Evolutionary conservation across 2,888 invertebrate species (phyloP).

Genomic region (Caenorhabditis uteleia): DNA sequence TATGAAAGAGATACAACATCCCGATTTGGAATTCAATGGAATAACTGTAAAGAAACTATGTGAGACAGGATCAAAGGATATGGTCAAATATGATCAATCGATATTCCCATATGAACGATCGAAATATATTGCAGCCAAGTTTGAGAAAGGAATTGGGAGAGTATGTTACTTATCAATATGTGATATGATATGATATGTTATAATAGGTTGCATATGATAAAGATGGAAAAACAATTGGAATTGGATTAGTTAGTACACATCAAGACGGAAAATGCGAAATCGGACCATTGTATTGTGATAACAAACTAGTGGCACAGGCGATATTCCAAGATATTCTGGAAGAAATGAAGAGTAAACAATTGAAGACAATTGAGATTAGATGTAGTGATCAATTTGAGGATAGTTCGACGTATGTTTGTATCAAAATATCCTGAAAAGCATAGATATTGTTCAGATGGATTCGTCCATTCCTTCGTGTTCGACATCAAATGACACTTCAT

Average conservation of each 20-base stretch:
- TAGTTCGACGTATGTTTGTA: slow-evolving; percentile 16
- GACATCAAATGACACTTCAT: slow-evolving; percentile 33
- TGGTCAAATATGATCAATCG: slow-evolving; percentile 21
- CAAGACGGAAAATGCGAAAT: slow-evolving; percentile 15
- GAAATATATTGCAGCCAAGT: slow-evolving; percentile 17
- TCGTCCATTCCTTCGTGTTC: slow-evolving; percentile 28
- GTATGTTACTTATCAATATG: not conserved
- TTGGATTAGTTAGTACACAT: slow-evolving; percentile 18
- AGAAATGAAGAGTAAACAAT: slow-evolving; percentile 8
- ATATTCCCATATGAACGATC: slow-evolving; percentile 31
- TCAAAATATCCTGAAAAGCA: not conserved
- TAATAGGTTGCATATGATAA: slow-evolving; percentile 17
- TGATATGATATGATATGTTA: too few species aligned
- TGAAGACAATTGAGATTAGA: slow-evolving; percentile 17
- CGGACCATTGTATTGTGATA: slow-evolving; percentile 27
- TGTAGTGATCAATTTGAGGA: slow-evolving; percentile 27
- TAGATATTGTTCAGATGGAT: slow-evolving; percentile 18
- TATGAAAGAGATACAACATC: slow-evolving; percentile 13
- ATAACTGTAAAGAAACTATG: slow-evolving; percentile 18
- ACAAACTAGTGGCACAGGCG: slow-evolving; percentile 18
- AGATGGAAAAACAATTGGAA: slow-evolving; percentile 25
- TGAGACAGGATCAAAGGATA: slow-evolving; percentile 10
- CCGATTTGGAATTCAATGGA: slow-evolving; percentile 16
- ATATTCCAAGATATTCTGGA: slow-evolving; percentile 26
- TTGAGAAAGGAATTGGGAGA: slow-evolving; percentile 20